These are phyloP conservation scores for Sardina pilchardus DNA, from an alignment of 2,113 vertebrate species.

Conservation along the genomic window DNA sequence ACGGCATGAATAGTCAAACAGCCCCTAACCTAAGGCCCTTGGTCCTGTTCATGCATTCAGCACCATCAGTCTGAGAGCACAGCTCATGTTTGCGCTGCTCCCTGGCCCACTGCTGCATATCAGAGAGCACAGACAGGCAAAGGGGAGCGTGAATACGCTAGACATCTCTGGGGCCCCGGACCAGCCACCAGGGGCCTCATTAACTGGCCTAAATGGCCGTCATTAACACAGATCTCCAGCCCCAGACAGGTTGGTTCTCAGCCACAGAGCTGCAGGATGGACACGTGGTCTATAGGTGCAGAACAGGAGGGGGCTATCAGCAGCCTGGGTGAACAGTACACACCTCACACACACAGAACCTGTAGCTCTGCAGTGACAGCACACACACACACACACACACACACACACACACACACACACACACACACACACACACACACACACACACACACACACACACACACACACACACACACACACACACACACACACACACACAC, in stretches of 20 bases:
- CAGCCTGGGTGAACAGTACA: neutral
- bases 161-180: neutral
- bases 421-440: slow-evolving; percentile 5
- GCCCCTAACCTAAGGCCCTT: neutral
- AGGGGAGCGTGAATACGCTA: neutral
- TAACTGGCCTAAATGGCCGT: neutral
- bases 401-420: neutral
- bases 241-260: neutral
- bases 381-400: neutral
- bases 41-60: neutral
- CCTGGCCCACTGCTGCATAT: neutral
- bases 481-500: neutral
- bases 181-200: neutral
- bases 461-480: slow-evolving; percentile 11
- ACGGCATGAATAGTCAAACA: neutral
- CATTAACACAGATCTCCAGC: slow-evolving; percentile 8
- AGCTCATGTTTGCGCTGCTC: neutral
- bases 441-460: slow-evolving; percentile 2
- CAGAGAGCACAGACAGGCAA: neutral
- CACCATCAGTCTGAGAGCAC: neutral
- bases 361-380: neutral
- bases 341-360: neutral
- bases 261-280: neutral
- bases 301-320: neutral
- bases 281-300: neutral